Percentiles rank a stretch among this genome's conserved stretches.
These are phyloP conservation scores for Suncus etruscus DNA, from an alignment of 2,113 vertebrate genomes.

Conservation along the genomic window DNA sequence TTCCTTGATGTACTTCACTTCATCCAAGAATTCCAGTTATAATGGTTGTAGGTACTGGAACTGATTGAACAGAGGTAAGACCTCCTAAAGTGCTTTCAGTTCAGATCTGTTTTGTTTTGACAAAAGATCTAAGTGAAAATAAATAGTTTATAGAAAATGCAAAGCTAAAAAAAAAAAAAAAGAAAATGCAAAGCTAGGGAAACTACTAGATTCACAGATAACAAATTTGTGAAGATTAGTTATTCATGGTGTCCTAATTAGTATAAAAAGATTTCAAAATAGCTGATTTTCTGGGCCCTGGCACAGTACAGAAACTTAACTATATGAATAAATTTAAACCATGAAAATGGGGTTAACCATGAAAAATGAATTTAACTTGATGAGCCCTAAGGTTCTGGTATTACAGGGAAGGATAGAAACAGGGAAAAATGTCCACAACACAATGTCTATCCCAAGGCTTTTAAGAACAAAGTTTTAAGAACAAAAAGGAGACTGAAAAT, in stretches of 20 bases:
- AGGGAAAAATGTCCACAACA: neutral
- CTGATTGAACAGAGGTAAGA: neutral
- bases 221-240: neutral
- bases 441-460: conserved; percentile 27
- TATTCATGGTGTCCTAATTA: neutral
- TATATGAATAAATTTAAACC: neutral
- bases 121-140: conserved; percentile 19
- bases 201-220: neutral
- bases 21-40: neutral
- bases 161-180: too few species aligned
- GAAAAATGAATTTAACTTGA: neutral
- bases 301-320: neutral
- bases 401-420: neutral
- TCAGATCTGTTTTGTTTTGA: neutral
- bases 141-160: neutral
- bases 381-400: neutral
- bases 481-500: conserved; percentile 53
- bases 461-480: conserved; percentile 39
- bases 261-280: neutral
- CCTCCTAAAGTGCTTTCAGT: neutral
- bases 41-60: neutral
- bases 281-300: neutral
- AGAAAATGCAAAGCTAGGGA: neutral
- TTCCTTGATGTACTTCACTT: neutral
- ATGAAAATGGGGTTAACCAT: neutral